Percentiles rank a stretch among this genome's conserved stretches.
Conservation (phyloP, 2,113 vertebrate species). For the Chionomys nivalis region DNA sequence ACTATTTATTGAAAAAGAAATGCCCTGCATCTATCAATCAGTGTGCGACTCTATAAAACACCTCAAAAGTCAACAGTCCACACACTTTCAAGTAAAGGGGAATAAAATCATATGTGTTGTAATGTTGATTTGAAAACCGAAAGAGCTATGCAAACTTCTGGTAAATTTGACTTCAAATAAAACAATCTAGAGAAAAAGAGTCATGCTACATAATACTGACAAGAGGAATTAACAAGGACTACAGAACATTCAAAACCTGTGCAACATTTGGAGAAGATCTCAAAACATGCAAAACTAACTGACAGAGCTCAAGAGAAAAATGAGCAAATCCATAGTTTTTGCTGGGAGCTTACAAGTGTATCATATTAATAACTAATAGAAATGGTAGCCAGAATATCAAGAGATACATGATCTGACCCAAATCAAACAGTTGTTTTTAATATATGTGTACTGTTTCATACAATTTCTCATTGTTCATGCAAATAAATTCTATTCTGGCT, state of each 20-base stretch:
- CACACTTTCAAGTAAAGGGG: not conserved
- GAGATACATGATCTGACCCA: not conserved
- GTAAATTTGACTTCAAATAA: not conserved
- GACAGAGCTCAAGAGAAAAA: not conserved
- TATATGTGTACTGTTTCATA: not conserved
- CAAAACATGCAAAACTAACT: not conserved
- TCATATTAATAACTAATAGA: not conserved
- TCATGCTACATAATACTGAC: not conserved
- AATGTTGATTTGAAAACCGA: not conserved
- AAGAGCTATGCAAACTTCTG: not conserved
- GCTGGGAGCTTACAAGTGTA: not conserved
- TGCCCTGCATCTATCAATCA: not conserved
- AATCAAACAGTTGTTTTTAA: not conserved
- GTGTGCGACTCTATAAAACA: not conserved
- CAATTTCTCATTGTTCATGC: not conserved
- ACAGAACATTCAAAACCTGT: not conserved
- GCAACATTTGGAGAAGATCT: not conserved
- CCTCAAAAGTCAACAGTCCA: not conserved
- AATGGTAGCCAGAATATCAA: not conserved
- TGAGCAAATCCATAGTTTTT: not conserved
- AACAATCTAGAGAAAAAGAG: not conserved
- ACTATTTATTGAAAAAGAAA: not conserved
- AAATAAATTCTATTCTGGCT: not conserved
- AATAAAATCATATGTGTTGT: not conserved
- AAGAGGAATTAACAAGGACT: not conserved